Evolutionary conservation across 2,888 invertebrate species (phyloP).

Genomic region (Anarsia innoxiella): DNA sequence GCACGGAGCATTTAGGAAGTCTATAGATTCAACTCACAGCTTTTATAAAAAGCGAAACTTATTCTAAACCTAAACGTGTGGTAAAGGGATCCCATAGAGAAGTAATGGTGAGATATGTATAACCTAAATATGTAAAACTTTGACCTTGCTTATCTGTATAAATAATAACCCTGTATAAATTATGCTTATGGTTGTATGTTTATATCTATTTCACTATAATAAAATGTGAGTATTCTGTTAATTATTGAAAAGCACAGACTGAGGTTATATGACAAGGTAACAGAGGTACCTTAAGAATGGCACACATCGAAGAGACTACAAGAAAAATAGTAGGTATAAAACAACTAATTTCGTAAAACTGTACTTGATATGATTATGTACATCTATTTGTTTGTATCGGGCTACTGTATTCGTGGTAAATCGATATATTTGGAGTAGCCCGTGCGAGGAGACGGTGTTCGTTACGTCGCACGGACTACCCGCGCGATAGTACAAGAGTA

Average conservation of each 20-base stretch:
- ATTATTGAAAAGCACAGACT: slow-evolving; percentile 62
- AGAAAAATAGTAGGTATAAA: slow-evolving; percentile 57
- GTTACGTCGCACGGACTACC: too few species aligned
- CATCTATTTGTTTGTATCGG: slow-evolving; percentile 37
- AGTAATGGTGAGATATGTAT: slow-evolving; percentile 15
- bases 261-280: slow-evolving; percentile 64
- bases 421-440: slow-evolving; percentile 19
- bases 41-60: too few species aligned
- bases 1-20: too few species aligned
- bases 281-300: slow-evolving; percentile 63
- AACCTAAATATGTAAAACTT: slow-evolving; percentile 17
- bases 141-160: slow-evolving; percentile 25
- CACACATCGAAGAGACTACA: slow-evolving; percentile 61
- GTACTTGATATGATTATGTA: slow-evolving; percentile 70
- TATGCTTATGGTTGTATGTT: slow-evolving; percentile 66
- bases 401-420: slow-evolving; percentile 29
- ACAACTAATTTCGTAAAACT: slow-evolving; percentile 57
- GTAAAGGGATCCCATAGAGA: too few species aligned
- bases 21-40: too few species aligned
- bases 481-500: slow-evolving; percentile 24
- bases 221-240: slow-evolving; percentile 65
- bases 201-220: slow-evolving; percentile 59
- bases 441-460: too few species aligned
- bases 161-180: slow-evolving; percentile 74
- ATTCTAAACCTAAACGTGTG: neutral